Percentiles rank a stretch among this genome's conserved stretches.
Conservation (phyloP, 2,113 vertebrate genomes). For the Ardeotis arabs region DNA sequence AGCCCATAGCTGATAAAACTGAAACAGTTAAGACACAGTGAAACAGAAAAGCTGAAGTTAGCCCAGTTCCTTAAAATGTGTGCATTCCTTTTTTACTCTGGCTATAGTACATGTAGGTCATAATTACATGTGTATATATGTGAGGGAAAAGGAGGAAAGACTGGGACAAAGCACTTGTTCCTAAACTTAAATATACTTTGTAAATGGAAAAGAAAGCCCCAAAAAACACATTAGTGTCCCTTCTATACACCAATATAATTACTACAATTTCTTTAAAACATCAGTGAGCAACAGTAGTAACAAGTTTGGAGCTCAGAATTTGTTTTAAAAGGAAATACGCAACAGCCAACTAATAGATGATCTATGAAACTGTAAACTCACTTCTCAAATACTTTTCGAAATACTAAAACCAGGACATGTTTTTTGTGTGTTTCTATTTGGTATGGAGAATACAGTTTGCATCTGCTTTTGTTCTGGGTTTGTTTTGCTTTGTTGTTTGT, state of each 20-base stretch:
- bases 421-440: neutral
- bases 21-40: neutral
- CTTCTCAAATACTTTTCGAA: neutral
- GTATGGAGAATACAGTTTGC: neutral
- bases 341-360: neutral
- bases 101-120: neutral
- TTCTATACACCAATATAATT: neutral
- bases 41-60: neutral
- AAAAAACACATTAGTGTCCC: too few relatives aligned
- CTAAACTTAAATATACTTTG: neutral
- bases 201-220: neutral
- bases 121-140: neutral
- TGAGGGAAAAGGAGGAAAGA: neutral
- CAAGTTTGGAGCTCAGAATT: neutral
- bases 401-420: neutral
- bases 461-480: neutral
- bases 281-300: neutral
- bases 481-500: neutral
- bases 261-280: neutral
- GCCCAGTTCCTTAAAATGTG: neutral
- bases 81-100: fast-evolving
- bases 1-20: neutral
- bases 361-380: neutral
- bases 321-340: neutral
- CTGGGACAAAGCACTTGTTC: neutral